Percentiles rank a stretch among this genome's conserved stretches.
Conservation (phyloP, 2,797 vertebrate genomes). For the Sandelia bainsii region DNA sequence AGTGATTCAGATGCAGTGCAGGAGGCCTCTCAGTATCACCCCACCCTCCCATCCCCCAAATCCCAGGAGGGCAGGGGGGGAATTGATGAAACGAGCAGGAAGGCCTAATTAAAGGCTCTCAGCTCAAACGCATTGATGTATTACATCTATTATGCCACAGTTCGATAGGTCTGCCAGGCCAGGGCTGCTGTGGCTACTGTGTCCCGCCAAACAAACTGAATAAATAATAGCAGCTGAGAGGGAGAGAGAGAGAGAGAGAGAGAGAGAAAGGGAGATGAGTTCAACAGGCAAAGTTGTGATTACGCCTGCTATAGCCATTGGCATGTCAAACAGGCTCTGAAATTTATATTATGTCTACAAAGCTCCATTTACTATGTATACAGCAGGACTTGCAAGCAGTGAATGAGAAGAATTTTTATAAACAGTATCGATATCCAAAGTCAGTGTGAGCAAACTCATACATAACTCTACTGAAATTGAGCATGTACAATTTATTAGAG, state of each 20-base stretch:
- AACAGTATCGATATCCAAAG: conserved; percentile 12
- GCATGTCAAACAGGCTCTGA: conserved; percentile 68
- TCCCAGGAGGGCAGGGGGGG: conserved; percentile 84
- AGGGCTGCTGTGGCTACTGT: conserved; percentile 90
- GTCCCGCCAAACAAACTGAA: conserved; percentile 94
- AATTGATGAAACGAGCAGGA: conserved; percentile 98
- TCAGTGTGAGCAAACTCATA: conserved; percentile 23
- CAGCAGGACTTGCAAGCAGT: conserved; percentile 18
- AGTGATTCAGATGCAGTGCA: conserved; percentile 90
- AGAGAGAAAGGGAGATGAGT: conserved; percentile 30
- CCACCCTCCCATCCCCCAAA: conserved; percentile 82
- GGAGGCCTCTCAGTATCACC: conserved; percentile 84
- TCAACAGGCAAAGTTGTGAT: conserved; percentile 60
- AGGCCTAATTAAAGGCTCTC: conserved; percentile 99
- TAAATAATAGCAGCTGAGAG: conserved; percentile 89
- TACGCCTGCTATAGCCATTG: conserved; percentile 76
- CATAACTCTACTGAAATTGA: conserved; percentile 24
- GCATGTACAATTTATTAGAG: conserved; percentile 8
- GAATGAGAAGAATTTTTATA: conserved; percentile 21
- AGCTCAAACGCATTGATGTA: conserved; percentile 99
- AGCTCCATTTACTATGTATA: conserved; percentile 58
- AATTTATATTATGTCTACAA: conserved; percentile 75
- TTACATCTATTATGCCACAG: conserved; percentile 96
- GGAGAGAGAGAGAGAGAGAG: conserved; percentile 18
- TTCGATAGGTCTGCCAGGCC: conserved; percentile 94